Conservation (phyloP, 2,797 vertebrate genomes). For the Heteromormyrus szaboi region DNA sequence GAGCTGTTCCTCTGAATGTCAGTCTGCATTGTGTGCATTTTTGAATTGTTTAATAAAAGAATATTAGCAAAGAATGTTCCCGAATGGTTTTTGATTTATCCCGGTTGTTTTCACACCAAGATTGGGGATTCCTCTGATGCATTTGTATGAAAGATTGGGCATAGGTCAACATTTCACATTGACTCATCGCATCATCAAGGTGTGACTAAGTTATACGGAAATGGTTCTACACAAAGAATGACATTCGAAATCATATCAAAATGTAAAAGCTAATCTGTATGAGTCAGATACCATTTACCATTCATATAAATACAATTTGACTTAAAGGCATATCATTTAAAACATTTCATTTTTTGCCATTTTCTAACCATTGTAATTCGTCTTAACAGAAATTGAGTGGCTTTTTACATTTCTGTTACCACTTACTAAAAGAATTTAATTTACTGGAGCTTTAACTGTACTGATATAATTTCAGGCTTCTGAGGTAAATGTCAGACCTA, state of each 20-base stretch:
- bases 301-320: neutral
- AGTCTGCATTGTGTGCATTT: slow-evolving; percentile 7
- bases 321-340: neutral
- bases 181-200: neutral
- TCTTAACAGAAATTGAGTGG: neutral
- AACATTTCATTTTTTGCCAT: neutral
- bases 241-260: slow-evolving; percentile 1
- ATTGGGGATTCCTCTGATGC: neutral
- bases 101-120: neutral
- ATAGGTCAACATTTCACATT: neutral
- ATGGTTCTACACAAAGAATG: neutral
- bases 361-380: neutral
- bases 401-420: neutral
- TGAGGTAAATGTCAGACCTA: neutral
- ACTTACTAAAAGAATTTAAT: neutral
- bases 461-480: neutral
- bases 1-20: slow-evolving; percentile 10
- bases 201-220: neutral
- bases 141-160: neutral
- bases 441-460: neutral
- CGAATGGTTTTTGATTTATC: neutral
- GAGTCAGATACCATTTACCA: neutral
- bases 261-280: neutral
- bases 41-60: slow-evolving; percentile 21
- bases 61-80: slow-evolving; percentile 1